Percentiles rank a stretch among this genome's conserved stretches.
These are phyloP conservation scores for Andrena bucephala DNA, from an alignment of 2,888 invertebrate species.

Conservation along the genomic window DNA sequence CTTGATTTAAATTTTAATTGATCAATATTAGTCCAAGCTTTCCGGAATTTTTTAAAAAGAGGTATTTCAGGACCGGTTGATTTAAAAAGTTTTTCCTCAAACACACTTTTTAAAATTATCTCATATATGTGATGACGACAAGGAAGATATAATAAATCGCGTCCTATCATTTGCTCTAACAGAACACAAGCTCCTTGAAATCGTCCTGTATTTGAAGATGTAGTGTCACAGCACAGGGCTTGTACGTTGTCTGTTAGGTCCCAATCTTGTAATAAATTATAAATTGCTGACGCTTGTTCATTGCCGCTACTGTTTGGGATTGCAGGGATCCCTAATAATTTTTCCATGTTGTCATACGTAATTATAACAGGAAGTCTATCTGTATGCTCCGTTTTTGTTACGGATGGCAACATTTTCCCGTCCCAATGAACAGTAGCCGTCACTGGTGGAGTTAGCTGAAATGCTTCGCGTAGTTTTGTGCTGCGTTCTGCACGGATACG, in stretches of 20 bases:
- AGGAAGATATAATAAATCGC: conserved; percentile 45
- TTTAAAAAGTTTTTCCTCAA: conserved; percentile 36
- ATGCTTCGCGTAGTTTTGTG: conserved; percentile 1
- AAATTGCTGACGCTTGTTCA: too few species aligned
- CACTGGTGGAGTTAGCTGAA: neutral
- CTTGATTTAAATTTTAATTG: conserved; percentile 17
- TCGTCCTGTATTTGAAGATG: too few species aligned
- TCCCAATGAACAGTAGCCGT: conserved; percentile 4
- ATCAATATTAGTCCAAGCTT: conserved; percentile 24
- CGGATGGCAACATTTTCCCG: conserved; percentile 6
- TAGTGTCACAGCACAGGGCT: too few species aligned
- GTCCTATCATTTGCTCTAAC: too few species aligned
- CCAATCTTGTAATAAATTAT: too few species aligned
- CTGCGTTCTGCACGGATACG: conserved; percentile 3
- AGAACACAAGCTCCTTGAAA: too few species aligned
- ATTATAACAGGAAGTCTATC: too few species aligned
- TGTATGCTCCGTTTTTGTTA: too few species aligned
- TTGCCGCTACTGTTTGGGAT: too few species aligned
- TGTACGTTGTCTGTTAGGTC: too few species aligned
- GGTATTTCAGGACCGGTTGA: conserved; percentile 23
- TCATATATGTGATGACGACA: neutral
- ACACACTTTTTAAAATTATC: conserved; percentile 34
- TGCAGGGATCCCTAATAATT: too few species aligned
- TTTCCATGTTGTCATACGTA: too few species aligned
- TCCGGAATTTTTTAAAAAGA: conserved; percentile 27